phyloP scores from a whole-genome alignment of 2,888 invertebrate genomes.

The Agrotis segetum region DNA sequence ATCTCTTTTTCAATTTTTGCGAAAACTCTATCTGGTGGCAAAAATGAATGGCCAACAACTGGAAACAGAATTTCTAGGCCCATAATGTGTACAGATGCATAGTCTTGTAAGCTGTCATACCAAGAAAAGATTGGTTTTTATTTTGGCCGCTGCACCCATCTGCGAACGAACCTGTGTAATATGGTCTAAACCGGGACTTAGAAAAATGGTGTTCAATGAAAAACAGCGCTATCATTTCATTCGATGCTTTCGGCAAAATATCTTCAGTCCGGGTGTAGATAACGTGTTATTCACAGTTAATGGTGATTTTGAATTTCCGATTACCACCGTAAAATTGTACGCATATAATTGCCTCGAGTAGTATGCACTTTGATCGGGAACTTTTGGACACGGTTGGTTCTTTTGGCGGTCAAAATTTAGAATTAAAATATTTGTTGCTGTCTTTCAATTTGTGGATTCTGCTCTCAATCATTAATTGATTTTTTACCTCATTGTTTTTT shows the following conservation, averaged over 20 bases:
- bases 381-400: conserved; percentile 50
- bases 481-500: conserved; percentile 44
- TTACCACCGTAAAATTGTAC: conserved; percentile 53
- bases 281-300: conserved; percentile 24
- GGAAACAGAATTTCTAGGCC: conserved; percentile 35
- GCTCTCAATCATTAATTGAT: conserved; percentile 55
- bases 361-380: conserved; percentile 56
- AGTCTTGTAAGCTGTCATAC: conserved; percentile 23
- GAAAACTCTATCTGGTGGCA: conserved; percentile 52
- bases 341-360: conserved; percentile 51
- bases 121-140: conserved; percentile 41
- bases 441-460: conserved; percentile 58
- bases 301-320: conserved; percentile 32
- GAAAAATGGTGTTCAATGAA: conserved; percentile 33
- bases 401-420: conserved; percentile 61
- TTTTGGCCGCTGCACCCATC: conserved; percentile 44
- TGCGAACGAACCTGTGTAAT: conserved; percentile 29
- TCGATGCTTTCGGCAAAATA: conserved; percentile 39
- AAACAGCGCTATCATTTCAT: conserved; percentile 37
- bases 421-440: conserved; percentile 42
- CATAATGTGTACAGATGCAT: conserved; percentile 40
- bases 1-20: conserved; percentile 54
- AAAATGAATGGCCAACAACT: conserved; percentile 36
- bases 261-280: conserved; percentile 51
- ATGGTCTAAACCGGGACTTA: conserved; percentile 22